Evolutionary conservation across 2,888 invertebrate species (phyloP).

Genomic region (Lobophora halterata): DNA sequence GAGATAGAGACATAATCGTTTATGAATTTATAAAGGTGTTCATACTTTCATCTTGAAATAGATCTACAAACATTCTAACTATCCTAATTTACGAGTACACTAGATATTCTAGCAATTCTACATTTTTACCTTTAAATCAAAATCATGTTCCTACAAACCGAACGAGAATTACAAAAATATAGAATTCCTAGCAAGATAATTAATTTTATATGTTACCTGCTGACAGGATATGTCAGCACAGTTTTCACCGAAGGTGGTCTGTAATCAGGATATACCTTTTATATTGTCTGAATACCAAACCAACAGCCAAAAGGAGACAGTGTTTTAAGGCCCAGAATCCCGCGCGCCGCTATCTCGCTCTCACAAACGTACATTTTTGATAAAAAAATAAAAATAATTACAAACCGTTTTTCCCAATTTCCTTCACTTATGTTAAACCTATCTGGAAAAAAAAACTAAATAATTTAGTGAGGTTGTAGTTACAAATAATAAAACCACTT

Average conservation of each 20-base stretch:
- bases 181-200: conserved; percentile 71
- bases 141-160: conserved; percentile 21
- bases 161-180: conserved; percentile 48
- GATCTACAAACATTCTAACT: conserved; percentile 46
- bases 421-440: too few species aligned
- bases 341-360: too few species aligned
- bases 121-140: conserved; percentile 15
- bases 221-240: conserved; percentile 81
- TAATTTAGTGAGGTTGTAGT: too few species aligned
- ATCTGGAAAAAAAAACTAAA: too few species aligned
- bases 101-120: conserved; percentile 57
- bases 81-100: conserved; percentile 46
- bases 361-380: conserved; percentile 26
- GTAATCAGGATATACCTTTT: conserved; percentile 72
- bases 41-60: conserved; percentile 23
- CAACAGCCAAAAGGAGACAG: conserved; percentile 37
- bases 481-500: too few species aligned
- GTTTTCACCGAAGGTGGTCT: conserved; percentile 78
- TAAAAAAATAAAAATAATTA: too few species aligned
- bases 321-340: conserved; percentile 34
- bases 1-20: too few species aligned
- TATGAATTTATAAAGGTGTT: conserved; percentile 13
- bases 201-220: conserved; percentile 70
- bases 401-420: too few species aligned
- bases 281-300: conserved; percentile 47